These are phyloP conservation scores for Orussus abietinus DNA, from an alignment of 1,140 invertebrate genomes.

Conservation along the genomic window DNA sequence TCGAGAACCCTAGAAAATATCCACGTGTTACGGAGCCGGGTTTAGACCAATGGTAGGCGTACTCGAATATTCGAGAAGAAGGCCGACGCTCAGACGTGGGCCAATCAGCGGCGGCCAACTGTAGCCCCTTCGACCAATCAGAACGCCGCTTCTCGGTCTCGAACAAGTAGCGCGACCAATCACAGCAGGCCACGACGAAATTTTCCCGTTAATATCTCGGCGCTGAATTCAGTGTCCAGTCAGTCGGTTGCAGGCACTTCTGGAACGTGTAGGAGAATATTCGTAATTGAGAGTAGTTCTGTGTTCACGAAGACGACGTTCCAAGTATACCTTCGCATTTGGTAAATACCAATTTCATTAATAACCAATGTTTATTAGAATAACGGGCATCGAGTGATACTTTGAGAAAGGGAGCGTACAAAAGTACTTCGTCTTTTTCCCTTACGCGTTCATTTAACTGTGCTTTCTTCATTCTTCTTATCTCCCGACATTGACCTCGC, in stretches of 20 bases:
- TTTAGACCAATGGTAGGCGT: conserved; percentile 17
- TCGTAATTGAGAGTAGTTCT: not conserved
- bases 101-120: conserved; percentile 55
- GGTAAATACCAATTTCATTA: not conserved
- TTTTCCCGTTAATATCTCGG: conserved; percentile 51
- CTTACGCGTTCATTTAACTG: no score
- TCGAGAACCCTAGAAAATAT: conserved; percentile 19
- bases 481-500: no score
- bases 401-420: no score
- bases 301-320: conserved; percentile 5
- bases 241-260: conserved; percentile 49
- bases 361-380: not conserved
- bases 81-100: conserved; percentile 47
- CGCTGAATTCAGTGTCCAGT: conserved; percentile 30
- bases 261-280: conserved; percentile 19
- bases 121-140: conserved; percentile 36
- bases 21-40: conserved; percentile 12
- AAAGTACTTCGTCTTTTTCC: no score
- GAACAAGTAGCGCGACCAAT: conserved; percentile 46
- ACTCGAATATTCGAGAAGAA: conserved; percentile 34
- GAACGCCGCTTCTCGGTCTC: conserved; percentile 27
- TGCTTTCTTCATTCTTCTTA: no score
- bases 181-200: conserved; percentile 50
- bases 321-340: not conserved
- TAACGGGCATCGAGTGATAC: no score